Conservation (phyloP, 1,140 invertebrate species). For the Semibalanus balanoides region DNA sequence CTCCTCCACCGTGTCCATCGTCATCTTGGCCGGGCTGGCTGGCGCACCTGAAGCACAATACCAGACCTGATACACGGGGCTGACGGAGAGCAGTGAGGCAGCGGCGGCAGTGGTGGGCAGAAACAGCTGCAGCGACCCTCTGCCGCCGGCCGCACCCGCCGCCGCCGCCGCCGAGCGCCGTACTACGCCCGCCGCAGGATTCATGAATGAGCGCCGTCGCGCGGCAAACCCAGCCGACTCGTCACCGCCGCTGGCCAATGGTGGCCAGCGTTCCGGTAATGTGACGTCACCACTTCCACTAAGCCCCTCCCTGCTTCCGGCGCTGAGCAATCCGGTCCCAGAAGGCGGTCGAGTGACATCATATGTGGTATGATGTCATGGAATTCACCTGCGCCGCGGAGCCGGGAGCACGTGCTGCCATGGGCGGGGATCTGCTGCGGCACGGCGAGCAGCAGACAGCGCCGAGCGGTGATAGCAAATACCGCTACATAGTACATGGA, state of each 20-base stretch:
- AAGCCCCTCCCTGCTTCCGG: background rate
- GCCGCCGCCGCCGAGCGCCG: too few species aligned
- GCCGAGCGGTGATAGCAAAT: too few species aligned
- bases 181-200: background rate
- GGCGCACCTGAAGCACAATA: constrained; percentile 23
- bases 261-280: background rate
- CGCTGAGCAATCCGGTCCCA: background rate
- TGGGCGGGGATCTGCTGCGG: too few species aligned
- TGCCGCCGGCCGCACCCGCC: too few species aligned
- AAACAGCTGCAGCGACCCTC: too few species aligned
- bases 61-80: too few species aligned
- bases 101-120: background rate
- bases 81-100: constrained; percentile 17
- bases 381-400: background rate
- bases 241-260: constrained; percentile 14
- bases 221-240: too few species aligned
- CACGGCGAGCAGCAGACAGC: too few species aligned
- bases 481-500: too few species aligned
- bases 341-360: background rate
- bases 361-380: background rate
- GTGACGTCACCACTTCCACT: background rate
- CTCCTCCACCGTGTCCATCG: background rate
- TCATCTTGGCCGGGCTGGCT: background rate
- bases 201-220: background rate
- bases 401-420: background rate